phyloP scores from a whole-genome alignment of 2,888 invertebrate species.

The Axea sp. region DNA sequence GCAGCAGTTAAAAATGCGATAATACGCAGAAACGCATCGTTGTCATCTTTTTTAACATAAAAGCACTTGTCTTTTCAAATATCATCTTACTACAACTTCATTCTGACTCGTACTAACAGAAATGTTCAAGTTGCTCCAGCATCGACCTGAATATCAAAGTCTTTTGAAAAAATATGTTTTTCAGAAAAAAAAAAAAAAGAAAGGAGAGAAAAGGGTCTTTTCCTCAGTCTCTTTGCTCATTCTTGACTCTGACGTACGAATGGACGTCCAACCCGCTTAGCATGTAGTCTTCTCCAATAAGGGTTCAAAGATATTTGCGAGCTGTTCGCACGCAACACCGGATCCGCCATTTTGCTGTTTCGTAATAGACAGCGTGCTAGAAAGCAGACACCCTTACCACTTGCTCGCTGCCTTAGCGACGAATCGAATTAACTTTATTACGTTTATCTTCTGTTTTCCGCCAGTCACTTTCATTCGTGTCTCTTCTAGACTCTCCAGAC shows the following conservation, averaged over 20 bases:
- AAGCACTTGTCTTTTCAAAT: too few relatives aligned
- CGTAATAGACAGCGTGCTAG: constrained; percentile 74
- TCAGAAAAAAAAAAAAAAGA: too few relatives aligned
- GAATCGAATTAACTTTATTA: constrained; percentile 79
- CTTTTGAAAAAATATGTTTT: too few relatives aligned
- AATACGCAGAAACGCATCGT: too few relatives aligned
- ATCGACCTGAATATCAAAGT: too few relatives aligned
- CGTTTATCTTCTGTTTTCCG: constrained; percentile 77
- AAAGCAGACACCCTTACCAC: constrained; percentile 71
- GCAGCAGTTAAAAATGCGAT: too few relatives aligned
- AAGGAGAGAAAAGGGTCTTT: too few relatives aligned
- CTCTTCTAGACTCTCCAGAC: constrained; percentile 47
- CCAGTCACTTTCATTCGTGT: constrained; percentile 67
- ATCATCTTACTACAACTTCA: too few relatives aligned
- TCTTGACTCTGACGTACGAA: background rate
- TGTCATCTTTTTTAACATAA: too few relatives aligned
- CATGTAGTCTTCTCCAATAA: constrained; percentile 44
- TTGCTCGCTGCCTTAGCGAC: constrained; percentile 64
- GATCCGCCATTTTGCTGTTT: constrained; percentile 69
- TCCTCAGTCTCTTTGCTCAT: background rate
- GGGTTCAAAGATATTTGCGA: constrained; percentile 39
- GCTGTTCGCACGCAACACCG: constrained; percentile 63
- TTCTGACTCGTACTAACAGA: too few relatives aligned
- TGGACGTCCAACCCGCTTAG: background rate
- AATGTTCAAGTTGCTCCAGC: too few relatives aligned